phyloP scores from a whole-genome alignment of 2,797 vertebrate species.

The Eulemur mongoz region DNA sequence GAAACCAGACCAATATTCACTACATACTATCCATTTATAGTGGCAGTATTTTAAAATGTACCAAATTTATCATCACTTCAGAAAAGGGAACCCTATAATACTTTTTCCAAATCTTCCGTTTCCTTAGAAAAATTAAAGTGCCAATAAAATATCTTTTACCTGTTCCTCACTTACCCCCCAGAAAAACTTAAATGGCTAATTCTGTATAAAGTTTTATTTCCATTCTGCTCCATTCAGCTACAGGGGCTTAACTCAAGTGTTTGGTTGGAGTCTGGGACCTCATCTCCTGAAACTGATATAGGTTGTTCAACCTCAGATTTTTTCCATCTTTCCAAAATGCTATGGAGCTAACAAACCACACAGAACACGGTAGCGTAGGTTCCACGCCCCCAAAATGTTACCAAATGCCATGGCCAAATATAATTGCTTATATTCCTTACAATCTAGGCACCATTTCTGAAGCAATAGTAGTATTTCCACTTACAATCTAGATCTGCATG shows the following conservation, averaged over 20 bases:
- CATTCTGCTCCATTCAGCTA: background rate
- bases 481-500: background rate
- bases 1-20: background rate
- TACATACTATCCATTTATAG: background rate
- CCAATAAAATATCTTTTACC: background rate
- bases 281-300: background rate
- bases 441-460: background rate
- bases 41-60: slow-evolving; percentile 6
- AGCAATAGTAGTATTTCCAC: background rate
- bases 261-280: background rate
- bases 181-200: background rate
- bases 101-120: background rate
- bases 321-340: background rate
- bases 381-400: background rate
- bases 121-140: slow-evolving; percentile 14
- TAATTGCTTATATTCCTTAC: background rate
- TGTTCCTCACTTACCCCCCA: background rate
- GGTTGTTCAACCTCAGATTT: background rate
- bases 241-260: background rate
- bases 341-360: background rate
- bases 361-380: background rate
- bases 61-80: background rate
- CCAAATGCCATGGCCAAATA: background rate
- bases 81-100: background rate
- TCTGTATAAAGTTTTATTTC: background rate